phyloP scores from a whole-genome alignment of 1,140 invertebrate species.

The Drosophila aff. region DNA sequence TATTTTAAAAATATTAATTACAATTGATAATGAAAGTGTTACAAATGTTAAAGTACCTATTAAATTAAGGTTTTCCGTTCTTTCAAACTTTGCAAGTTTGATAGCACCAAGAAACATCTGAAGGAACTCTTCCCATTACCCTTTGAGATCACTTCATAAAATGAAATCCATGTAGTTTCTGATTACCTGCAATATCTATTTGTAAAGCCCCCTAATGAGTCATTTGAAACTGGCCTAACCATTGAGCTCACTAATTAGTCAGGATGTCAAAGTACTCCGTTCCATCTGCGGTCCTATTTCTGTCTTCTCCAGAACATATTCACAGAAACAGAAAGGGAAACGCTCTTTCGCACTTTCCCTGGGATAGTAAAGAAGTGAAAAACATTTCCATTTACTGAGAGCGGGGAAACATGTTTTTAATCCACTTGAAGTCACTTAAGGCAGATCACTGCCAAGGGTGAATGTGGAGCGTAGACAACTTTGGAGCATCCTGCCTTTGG shows the following conservation, averaged over 20 bases:
- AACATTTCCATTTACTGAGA: conserved; percentile 55
- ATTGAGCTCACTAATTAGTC: conserved; percentile 1
- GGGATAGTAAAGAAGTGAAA: conserved; percentile 56
- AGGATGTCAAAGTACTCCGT: not conserved
- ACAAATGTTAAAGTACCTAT: too few relatives aligned
- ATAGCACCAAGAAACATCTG: too few relatives aligned
- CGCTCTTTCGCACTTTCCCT: conserved; percentile 14
- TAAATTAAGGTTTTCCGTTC: too few relatives aligned
- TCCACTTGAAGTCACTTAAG: conserved; percentile 75
- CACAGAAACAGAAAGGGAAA: not conserved
- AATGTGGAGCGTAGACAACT: conserved; percentile 42
- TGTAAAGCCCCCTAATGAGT: conserved; percentile 13
- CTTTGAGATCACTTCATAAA: too few relatives aligned
- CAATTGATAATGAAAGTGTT: too few relatives aligned
- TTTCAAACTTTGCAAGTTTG: too few relatives aligned
- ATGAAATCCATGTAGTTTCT: not conserved
- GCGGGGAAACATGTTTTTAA: conserved; percentile 63
- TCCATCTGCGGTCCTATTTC: not conserved
- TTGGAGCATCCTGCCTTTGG: not conserved
- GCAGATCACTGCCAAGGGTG: conserved; percentile 52
- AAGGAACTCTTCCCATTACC: too few relatives aligned
- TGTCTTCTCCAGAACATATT: not conserved
- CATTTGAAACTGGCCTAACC: not conserved
- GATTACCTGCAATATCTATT: conserved; percentile 1
- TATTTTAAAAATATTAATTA: too few relatives aligned